A percentile compares a stretch with the other conserved stretches of the same genome.
Evolutionary conservation across 35 echinoderm and acorn worm genomes (phyloP).

Genomic region (Acanthaster planci): DNA sequence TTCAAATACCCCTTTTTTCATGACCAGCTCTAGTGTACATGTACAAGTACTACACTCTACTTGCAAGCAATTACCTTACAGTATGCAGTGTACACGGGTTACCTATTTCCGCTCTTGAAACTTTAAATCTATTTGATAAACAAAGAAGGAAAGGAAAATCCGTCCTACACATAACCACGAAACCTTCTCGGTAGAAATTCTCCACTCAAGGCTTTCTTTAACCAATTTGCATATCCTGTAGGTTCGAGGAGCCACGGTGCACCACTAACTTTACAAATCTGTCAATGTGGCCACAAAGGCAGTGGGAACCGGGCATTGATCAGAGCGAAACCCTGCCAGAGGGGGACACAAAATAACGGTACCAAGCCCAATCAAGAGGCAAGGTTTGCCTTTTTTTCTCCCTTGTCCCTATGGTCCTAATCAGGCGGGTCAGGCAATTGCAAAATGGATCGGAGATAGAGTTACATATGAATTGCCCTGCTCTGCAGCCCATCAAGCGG

Average conservation of each 20-base stretch:
- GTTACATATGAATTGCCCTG: conserved; percentile 1
- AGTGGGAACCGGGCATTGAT: conserved; percentile 4
- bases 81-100: too few species aligned
- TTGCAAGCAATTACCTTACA: too few species aligned
- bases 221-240: conserved; percentile 13
- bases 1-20: too few species aligned
- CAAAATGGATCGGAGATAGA: conserved; percentile 2
- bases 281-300: not conserved
- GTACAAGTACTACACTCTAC: too few species aligned
- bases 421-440: conserved; percentile 2
- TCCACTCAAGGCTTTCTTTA: not conserved
- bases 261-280: not conserved
- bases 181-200: too few species aligned
- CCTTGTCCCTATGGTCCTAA: not conserved
- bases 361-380: not conserved
- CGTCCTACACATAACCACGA: too few species aligned
- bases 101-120: too few species aligned
- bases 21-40: too few species aligned
- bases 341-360: not conserved
- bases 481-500: not conserved
- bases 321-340: not conserved
- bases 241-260: not conserved
- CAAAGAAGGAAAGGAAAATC: too few species aligned
- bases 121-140: too few species aligned
- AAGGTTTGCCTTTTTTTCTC: not conserved